These are phyloP conservation scores for Bettongia penicillata DNA, from an alignment of 2,113 vertebrate genomes.

Conservation along the genomic window DNA sequence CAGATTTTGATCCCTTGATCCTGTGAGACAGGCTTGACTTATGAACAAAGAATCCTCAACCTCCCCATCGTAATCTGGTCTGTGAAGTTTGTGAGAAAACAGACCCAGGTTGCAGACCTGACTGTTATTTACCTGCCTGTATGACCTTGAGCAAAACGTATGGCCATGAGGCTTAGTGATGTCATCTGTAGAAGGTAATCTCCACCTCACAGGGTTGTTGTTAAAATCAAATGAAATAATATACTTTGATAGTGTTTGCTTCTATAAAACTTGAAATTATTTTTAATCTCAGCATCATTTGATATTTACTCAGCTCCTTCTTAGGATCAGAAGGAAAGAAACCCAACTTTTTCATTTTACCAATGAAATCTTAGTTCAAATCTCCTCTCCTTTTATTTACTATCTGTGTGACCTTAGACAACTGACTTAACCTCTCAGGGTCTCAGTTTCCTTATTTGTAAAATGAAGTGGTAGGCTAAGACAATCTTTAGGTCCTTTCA, in stretches of 20 bases:
- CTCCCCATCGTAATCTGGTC: neutral
- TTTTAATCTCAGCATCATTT: neutral
- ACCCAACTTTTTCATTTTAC: neutral
- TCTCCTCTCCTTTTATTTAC: neutral
- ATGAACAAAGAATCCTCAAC: neutral
- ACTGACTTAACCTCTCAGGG: neutral
- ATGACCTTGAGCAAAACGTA: no score
- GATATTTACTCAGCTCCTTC: neutral
- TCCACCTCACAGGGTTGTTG: neutral
- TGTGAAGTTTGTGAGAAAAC: neutral
- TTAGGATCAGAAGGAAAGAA: neutral
- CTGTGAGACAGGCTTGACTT: neutral
- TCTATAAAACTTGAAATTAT: no score
- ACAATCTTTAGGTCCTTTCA: neutral
- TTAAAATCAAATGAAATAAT: neutral
- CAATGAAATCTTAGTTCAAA: neutral
- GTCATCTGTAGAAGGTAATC: neutral
- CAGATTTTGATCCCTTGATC: neutral
- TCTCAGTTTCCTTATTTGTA: neutral
- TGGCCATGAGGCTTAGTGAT: neutral
- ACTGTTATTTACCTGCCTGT: neutral
- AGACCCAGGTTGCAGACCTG: neutral
- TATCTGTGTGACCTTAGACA: neutral
- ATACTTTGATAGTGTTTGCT: neutral
- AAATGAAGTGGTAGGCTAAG: neutral